Evolutionary conservation across 2,113 vertebrate species (phyloP).

Genomic region (Recurvirostra avosetta): DNA sequence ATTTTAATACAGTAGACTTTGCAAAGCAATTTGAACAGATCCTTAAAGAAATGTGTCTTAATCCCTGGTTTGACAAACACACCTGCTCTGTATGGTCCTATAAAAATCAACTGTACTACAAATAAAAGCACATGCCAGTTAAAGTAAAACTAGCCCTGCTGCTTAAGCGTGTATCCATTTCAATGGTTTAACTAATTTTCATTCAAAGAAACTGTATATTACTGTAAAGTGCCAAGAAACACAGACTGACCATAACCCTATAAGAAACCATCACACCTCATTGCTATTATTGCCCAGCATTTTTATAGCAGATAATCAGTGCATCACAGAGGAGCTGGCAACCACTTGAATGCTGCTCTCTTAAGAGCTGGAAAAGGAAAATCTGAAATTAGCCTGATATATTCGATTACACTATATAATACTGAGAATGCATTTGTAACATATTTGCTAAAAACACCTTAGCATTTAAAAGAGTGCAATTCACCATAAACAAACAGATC

Average conservation of each 20-base stretch:
- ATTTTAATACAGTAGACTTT: neutral
- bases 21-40: neutral
- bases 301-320: neutral
- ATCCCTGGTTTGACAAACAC: neutral
- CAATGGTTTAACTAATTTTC: neutral
- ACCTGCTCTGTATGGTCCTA: neutral
- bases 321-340: neutral
- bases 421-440: neutral
- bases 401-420: neutral
- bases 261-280: neutral
- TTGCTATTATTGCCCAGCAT: neutral
- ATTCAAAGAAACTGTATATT: neutral
- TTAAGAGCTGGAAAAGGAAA: neutral
- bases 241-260: neutral
- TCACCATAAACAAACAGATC: neutral
- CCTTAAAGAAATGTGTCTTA: neutral
- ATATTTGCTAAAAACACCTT: neutral
- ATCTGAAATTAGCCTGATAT: neutral
- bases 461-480: neutral
- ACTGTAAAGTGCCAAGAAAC: neutral
- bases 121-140: neutral
- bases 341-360: neutral
- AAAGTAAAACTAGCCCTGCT: neutral
- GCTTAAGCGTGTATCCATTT: neutral
- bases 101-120: neutral